These are phyloP conservation scores for Dynastes tityus DNA, from an alignment of 2,888 invertebrate species.

Conservation along the genomic window DNA sequence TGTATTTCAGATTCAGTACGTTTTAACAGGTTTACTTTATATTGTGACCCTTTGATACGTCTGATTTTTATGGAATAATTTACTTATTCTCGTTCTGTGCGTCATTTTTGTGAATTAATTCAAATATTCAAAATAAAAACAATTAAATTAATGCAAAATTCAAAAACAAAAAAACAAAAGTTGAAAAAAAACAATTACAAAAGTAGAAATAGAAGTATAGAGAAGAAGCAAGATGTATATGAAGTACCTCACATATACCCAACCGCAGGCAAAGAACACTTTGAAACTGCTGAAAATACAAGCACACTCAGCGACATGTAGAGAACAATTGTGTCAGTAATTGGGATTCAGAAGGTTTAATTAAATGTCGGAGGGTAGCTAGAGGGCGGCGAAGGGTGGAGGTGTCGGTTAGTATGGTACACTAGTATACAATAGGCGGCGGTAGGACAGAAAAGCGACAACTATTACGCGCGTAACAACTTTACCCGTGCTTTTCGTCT, in stretches of 20 bases:
- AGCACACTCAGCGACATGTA: slow-evolving; percentile 59
- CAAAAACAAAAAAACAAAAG: slow-evolving; percentile 16
- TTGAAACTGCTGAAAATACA: slow-evolving; percentile 82
- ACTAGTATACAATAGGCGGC: slow-evolving; percentile 8
- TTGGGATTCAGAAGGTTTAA: slow-evolving; percentile 50
- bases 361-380: slow-evolving; percentile 40
- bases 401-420: slow-evolving; percentile 8
- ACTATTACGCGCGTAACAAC: slow-evolving; percentile 41
- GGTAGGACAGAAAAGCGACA: slow-evolving; percentile 1
- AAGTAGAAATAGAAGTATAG: slow-evolving; percentile 44
- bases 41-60: neutral
- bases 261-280: slow-evolving; percentile 90
- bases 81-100: slow-evolving; percentile 42
- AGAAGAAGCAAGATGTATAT: slow-evolving; percentile 58
- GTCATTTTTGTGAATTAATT: slow-evolving; percentile 5
- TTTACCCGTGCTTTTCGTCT: slow-evolving; percentile 18
- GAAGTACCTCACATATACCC: slow-evolving; percentile 88
- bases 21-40: neutral
- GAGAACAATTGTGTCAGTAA: slow-evolving; percentile 59
- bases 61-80: neutral
- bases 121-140: slow-evolving; percentile 27
- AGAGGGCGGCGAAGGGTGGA: slow-evolving; percentile 13
- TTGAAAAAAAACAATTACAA: slow-evolving; percentile 12
- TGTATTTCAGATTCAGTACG: neutral
- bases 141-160: slow-evolving; percentile 12